A percentile compares a stretch with the other conserved stretches of the same genome.
Evolutionary conservation across 2,888 invertebrate genomes (phyloP).

Genomic region (Dermolepida albohirtum): DNA sequence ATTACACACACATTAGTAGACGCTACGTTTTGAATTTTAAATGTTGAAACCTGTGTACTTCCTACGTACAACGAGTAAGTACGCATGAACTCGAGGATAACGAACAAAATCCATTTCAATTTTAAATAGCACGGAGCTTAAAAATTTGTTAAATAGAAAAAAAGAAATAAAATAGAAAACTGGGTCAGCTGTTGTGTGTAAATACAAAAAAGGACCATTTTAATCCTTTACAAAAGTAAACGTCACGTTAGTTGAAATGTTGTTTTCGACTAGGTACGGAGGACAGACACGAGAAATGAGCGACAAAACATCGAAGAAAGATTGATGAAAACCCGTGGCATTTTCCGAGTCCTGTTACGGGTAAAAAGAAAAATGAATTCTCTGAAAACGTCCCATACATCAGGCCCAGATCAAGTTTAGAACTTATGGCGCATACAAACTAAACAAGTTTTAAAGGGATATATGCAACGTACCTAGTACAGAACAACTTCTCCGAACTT

Average conservation of each 20-base stretch:
- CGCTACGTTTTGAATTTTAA: too few species aligned
- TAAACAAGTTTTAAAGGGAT: conserved; percentile 35
- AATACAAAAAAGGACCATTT: conserved; percentile 10
- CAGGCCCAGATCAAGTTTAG: conserved; percentile 28
- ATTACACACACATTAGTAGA: too few species aligned
- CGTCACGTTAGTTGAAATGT: conserved; percentile 35
- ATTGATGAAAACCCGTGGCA: conserved; percentile 39
- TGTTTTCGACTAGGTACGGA: conserved; percentile 26
- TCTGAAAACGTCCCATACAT: conserved; percentile 30
- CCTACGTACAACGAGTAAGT: too few species aligned
- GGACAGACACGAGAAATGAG: conserved; percentile 20
- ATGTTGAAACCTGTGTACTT: too few species aligned
- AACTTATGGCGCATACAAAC: conserved; percentile 39
- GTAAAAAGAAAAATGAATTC: conserved; percentile 41
- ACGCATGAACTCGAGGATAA: too few species aligned
- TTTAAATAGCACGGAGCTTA: too few species aligned
- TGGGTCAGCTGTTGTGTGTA: conserved; percentile 21
- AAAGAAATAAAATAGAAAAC: conserved; percentile 1
- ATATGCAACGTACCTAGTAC: conserved; percentile 1
- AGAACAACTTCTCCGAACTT: conserved; percentile 21
- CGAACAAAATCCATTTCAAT: too few species aligned
- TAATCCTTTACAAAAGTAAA: conserved; percentile 26
- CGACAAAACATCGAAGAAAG: conserved; percentile 39
- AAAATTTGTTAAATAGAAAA: background rate
- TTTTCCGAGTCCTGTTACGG: conserved; percentile 26